Conservation (phyloP, 2,888 invertebrate genomes). For the Mylabris sibirica region DNA sequence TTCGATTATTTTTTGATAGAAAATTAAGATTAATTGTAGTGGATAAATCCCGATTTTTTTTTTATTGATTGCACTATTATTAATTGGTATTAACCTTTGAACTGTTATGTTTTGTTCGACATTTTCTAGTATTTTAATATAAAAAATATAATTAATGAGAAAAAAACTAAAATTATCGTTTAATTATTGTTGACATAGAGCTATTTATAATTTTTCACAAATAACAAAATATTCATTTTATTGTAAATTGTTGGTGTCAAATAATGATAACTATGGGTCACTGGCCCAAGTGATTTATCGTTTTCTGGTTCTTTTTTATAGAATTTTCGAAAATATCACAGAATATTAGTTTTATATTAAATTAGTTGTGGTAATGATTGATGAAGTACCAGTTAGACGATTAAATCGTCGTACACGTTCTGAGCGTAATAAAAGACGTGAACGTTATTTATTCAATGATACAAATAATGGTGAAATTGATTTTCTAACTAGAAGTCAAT, state of each 20-base stretch:
- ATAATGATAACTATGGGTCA: constrained; percentile 40
- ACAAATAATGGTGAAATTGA: constrained; percentile 35
- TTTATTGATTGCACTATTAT: background rate
- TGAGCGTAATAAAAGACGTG: constrained; percentile 55
- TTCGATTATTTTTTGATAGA: background rate
- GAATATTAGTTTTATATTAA: constrained; percentile 23
- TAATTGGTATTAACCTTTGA: constrained; percentile 1
- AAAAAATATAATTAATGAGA: no score
- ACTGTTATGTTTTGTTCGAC: background rate
- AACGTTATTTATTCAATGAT: constrained; percentile 50
- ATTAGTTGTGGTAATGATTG: constrained; percentile 45
- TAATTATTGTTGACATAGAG: constrained; percentile 1
- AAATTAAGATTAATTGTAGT: background rate
- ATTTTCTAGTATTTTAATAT: background rate
- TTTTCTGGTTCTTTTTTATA: constrained; percentile 18
- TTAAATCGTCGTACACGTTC: constrained; percentile 52
- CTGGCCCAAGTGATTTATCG: constrained; percentile 30
- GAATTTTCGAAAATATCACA: constrained; percentile 11
- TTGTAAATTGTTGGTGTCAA: constrained; percentile 35
- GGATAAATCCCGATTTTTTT: background rate
- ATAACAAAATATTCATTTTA: constrained; percentile 25
- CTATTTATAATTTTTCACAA: constrained; percentile 12
- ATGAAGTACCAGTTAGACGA: constrained; percentile 47
- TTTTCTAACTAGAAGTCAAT: constrained; percentile 23
- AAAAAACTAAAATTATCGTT: constrained; percentile 4